A percentile compares a stretch with the other conserved stretches of the same genome.
These are phyloP conservation scores for Epinotia ramella DNA, from an alignment of 2,888 invertebrate species.

Conservation along the genomic window DNA sequence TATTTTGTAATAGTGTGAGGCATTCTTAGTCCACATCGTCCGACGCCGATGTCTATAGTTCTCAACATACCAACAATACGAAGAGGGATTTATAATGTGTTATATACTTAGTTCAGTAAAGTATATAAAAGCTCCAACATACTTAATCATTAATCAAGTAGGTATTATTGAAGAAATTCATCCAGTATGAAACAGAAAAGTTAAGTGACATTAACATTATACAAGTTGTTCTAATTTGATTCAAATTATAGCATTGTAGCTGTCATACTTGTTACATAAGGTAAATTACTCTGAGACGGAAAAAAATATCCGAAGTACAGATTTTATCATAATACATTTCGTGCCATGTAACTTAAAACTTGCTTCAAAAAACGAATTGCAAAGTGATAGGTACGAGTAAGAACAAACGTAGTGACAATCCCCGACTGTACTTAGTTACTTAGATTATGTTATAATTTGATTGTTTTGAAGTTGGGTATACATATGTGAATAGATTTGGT, in stretches of 20 bases:
- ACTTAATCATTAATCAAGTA: background rate
- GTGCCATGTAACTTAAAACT: background rate
- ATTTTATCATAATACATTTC: background rate
- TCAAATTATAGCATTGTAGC: too few species aligned
- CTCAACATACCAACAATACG: too few species aligned
- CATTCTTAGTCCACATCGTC: too few species aligned
- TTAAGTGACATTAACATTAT: too few species aligned
- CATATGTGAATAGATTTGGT: background rate
- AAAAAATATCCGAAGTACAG: background rate
- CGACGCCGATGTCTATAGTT: too few species aligned
- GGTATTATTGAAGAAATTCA: background rate
- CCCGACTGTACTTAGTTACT: too few species aligned
- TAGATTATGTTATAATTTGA: too few species aligned
- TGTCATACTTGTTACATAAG: background rate
- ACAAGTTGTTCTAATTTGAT: too few species aligned
- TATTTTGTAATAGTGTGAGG: too few species aligned
- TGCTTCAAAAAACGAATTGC: background rate
- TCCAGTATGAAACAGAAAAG: background rate
- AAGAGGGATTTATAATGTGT: too few species aligned
- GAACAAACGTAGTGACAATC: background rate
- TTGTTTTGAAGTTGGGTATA: too few species aligned
- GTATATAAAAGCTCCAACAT: background rate
- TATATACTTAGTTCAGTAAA: background rate
- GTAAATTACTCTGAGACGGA: background rate
- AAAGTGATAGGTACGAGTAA: background rate